These are phyloP conservation scores for Clarias platycephalus DNA, from an alignment of 2,797 vertebrate species.

Conservation along the genomic window DNA sequence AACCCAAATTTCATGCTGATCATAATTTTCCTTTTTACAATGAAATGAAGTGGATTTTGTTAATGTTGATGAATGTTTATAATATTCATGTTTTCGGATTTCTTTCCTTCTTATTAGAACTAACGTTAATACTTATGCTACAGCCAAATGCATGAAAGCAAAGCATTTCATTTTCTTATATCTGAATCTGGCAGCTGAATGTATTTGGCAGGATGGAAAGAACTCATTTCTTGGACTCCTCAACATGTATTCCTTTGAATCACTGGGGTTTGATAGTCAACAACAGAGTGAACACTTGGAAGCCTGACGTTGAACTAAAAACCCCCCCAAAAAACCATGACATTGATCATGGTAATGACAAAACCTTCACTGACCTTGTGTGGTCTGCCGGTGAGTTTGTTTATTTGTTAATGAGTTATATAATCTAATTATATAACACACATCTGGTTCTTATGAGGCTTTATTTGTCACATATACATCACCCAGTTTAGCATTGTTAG, in stretches of 20 bases:
- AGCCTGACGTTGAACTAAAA: not conserved
- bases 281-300: not conserved
- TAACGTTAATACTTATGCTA: not conserved
- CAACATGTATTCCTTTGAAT: not conserved
- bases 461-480: no score
- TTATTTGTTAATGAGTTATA: not conserved
- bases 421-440: not conserved
- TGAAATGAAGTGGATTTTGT: not conserved
- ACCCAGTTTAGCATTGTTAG: no score
- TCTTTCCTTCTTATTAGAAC: not conserved
- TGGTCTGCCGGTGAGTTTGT: not conserved
- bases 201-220: not conserved
- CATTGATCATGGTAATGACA: not conserved
- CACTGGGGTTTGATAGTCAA: not conserved
- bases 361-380: not conserved
- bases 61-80: not conserved
- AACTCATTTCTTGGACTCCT: not conserved
- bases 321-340: no score
- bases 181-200: not conserved
- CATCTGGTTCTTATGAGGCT: no score
- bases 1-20: not conserved
- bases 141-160: not conserved
- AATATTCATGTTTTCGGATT: not conserved
- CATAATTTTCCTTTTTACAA: constrained; percentile 18
- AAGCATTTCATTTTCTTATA: not conserved